A percentile compares a stretch with the other conserved stretches of the same genome.
phyloP scores from a whole-genome alignment of 1,140 invertebrate genomes.

The Drosophila mojavensis region DNA sequence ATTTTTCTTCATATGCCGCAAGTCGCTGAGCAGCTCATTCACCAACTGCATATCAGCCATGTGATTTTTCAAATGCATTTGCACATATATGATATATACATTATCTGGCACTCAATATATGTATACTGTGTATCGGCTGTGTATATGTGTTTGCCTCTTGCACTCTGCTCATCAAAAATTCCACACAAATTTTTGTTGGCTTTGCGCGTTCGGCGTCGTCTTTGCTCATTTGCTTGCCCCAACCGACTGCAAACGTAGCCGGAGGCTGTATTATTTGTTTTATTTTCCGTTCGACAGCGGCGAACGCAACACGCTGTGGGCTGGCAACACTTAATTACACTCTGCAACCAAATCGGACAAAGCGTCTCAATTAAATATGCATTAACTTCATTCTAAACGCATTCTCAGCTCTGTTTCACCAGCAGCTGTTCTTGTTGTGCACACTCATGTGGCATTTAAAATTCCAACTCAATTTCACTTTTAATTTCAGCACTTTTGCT shows the following conservation, averaged over 20 bases:
- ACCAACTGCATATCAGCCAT: constrained; percentile 80
- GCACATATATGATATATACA: constrained; percentile 61
- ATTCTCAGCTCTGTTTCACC: not conserved
- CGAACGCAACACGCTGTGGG: constrained; percentile 36
- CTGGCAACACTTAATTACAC: constrained; percentile 69
- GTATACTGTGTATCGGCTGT: not conserved
- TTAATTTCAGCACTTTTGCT: constrained; percentile 3
- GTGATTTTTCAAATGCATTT: constrained; percentile 82
- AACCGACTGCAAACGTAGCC: constrained; percentile 54
- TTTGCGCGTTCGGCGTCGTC: constrained; percentile 43
- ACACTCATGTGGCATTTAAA: not conserved
- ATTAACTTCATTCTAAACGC: not conserved
- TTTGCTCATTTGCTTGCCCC: constrained; percentile 68
- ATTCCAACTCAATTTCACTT: not conserved
- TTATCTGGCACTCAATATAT: constrained; percentile 40
- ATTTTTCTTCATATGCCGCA: constrained; percentile 75
- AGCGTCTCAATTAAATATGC: not conserved
- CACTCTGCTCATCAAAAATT: constrained; percentile 47
- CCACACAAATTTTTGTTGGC: constrained; percentile 43
- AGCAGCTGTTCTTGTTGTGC: not conserved
- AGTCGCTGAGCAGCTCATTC: constrained; percentile 76
- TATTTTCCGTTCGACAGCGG: constrained; percentile 26
- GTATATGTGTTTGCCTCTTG: constrained; percentile 11
- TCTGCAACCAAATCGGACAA: constrained; percentile 36
- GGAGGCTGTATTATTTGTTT: constrained; percentile 50